A percentile compares a stretch with the other conserved stretches of the same genome.
These are phyloP conservation scores for Pasiphila rectangulata DNA, from an alignment of 2,888 invertebrate genomes.

Conservation along the genomic window DNA sequence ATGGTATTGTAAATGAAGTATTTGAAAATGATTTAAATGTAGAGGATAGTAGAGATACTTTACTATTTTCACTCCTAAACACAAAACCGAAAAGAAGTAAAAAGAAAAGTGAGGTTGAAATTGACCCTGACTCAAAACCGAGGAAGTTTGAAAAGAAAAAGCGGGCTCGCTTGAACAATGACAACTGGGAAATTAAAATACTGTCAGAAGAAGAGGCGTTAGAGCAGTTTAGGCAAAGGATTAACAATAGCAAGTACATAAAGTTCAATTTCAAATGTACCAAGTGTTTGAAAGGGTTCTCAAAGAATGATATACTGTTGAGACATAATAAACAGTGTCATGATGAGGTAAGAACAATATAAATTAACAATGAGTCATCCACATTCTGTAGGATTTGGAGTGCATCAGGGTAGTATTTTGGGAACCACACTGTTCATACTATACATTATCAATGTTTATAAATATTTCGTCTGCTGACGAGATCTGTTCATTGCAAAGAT, in stretches of 20 bases:
- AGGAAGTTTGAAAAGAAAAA: conserved; percentile 27
- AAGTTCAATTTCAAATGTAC: conserved; percentile 55
- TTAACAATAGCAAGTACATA: conserved; percentile 53
- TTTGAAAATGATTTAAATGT: conserved; percentile 1
- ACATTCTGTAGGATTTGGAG: too few relatives aligned
- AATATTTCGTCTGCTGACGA: too few relatives aligned
- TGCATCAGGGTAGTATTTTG: too few relatives aligned
- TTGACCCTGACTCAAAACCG: conserved; percentile 2
- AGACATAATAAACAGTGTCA: conserved; percentile 58
- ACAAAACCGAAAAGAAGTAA: conserved; percentile 13
- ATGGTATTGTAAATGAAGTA: not conserved
- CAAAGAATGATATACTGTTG: conserved; percentile 59
- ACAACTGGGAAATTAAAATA: conserved; percentile 54
- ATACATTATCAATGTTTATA: too few relatives aligned
- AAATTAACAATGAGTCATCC: too few relatives aligned
- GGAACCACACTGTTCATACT: too few relatives aligned
- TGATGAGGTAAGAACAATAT: conserved; percentile 57
- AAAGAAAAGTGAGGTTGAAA: not conserved
- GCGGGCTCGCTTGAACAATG: conserved; percentile 21
- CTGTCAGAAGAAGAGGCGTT: conserved; percentile 64
- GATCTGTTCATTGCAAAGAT: too few relatives aligned
- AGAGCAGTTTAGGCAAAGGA: conserved; percentile 51
- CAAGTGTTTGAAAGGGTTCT: conserved; percentile 64
- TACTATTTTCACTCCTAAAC: conserved; percentile 12
- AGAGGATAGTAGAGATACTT: conserved; percentile 7